phyloP scores from a whole-genome alignment of 1,140 invertebrate species.

The Ooceraea biroi region DNA sequence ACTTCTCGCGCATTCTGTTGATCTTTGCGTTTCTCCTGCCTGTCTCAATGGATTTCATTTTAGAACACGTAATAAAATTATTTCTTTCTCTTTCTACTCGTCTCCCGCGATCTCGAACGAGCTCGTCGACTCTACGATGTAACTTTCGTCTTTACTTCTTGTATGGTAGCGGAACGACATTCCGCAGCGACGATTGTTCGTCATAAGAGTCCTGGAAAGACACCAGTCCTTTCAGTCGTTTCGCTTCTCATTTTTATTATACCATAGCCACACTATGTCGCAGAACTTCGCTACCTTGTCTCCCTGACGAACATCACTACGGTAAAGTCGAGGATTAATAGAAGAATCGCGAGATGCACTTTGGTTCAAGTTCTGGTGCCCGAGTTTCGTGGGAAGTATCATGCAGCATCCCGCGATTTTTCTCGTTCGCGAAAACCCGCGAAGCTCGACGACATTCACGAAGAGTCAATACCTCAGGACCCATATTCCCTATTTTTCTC shows the following conservation, averaged over 20 bases:
- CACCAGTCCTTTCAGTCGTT: constrained; percentile 22
- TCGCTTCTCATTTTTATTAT: constrained; percentile 37
- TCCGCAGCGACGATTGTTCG: constrained; percentile 5
- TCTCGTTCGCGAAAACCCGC: neutral
- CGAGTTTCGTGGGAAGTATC: neutral
- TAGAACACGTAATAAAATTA: constrained; percentile 55
- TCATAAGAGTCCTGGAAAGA: constrained; percentile 47
- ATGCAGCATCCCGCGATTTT: neutral
- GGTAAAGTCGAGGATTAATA: constrained; percentile 32
- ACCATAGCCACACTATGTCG: neutral
- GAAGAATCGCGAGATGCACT: constrained; percentile 23
- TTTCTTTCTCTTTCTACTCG: constrained; percentile 18
- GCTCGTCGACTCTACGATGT: constrained; percentile 22
- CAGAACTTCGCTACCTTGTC: constrained; percentile 22
- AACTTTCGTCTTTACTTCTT: constrained; percentile 39
- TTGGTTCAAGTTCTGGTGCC: neutral
- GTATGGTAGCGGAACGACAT: constrained; percentile 35
- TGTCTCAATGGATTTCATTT: constrained; percentile 48
- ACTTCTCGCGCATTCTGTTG: neutral
- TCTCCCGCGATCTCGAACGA: constrained; percentile 34
- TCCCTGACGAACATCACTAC: constrained; percentile 9
- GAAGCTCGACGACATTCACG: constrained; percentile 20
- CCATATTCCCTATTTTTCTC: neutral
- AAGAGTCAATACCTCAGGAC: constrained; percentile 15
- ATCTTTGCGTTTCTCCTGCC: constrained; percentile 27